Base-by-base conservation (phyloP, 1,140 invertebrate genomes). In the Mactra quadrangularis region DNA sequence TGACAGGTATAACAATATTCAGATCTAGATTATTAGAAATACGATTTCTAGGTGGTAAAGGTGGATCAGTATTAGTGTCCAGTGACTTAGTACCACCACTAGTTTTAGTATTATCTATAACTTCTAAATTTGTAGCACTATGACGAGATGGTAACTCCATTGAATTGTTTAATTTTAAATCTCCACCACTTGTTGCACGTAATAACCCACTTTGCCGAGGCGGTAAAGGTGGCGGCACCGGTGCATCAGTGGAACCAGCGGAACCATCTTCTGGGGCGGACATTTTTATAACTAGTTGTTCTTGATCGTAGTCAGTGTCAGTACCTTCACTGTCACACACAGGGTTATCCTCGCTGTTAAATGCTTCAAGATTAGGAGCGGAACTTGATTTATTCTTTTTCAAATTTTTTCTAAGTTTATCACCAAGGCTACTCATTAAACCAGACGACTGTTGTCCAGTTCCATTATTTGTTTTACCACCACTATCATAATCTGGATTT, bases 271-370 rank as follows among this genome's bases (percentile, higher is more conserved):
- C 72, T 3, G 25, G 33, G 29, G 17, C 35, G 41, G 77, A 71
- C 31, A 33, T 15, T 57, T 50, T 17, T 13, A 50, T 19, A 27
- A 33, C 29, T 7, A 57, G 29, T 29, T 77, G 45, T 19, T 68
- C 77, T 19, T 22, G 60, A 29, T 81, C 77, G 29, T 33, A 13
- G 25, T 81, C 77, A 41, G 64, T 70, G 53, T 81, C 77, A 11
- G 77, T 70, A 19, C 77, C 77, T 60, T 70, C 64, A 71, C 77
- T 81, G 27, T 81, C 77, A 71, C 77, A 81, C 0, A 81, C 62
- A 22, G 77, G 77, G 41, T 59, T 59, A 7, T 71, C 55, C 29
- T 81, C 77, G 15, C 2, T 27, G 38, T 15, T 70, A 9, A 81
- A 70, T 13, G 38, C 45, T 27, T 74, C 79, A 13, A 82, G 47